phyloP scores from a whole-genome alignment of 2,797 vertebrate genomes.

The Epinephelus awoara region DNA sequence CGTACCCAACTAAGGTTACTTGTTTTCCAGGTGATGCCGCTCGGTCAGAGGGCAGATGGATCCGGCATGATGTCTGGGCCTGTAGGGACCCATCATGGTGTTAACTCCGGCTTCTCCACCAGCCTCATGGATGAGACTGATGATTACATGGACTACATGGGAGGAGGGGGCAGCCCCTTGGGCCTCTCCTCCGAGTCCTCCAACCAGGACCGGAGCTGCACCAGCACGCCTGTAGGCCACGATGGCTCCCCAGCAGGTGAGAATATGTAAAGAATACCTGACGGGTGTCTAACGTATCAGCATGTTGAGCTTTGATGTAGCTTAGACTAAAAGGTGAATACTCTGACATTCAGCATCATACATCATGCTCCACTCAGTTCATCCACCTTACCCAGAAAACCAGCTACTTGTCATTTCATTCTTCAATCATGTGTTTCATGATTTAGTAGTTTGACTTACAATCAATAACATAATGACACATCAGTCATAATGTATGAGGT shows the following conservation, averaged over 20 bases:
- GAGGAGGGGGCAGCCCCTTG: conserved; percentile 91
- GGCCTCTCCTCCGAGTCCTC: conserved; percentile 97
- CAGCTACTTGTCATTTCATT: conserved; percentile 54
- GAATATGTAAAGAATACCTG: conserved; percentile 5
- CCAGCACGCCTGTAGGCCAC: conserved; percentile 97
- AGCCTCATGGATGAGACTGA: conserved; percentile 92
- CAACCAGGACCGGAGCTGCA: conserved; percentile 97
- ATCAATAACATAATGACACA: conserved; percentile 57
- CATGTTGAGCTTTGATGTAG: conserved; percentile 16
- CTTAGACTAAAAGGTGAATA: background rate
- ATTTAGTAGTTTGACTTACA: conserved; percentile 47
- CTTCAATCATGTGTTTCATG: conserved; percentile 50
- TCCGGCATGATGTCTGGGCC: conserved; percentile 83
- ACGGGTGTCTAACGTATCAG: background rate
- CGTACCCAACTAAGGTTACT: no score
- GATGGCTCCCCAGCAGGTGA: conserved; percentile 96
- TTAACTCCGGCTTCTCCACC: conserved; percentile 79
- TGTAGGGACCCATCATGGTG: conserved; percentile 57
- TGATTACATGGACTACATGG: conserved; percentile 96
- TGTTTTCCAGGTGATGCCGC: conserved; percentile 82
- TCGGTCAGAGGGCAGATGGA: conserved; percentile 80
- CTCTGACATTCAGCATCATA: conserved; percentile 15
- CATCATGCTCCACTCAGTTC: conserved; percentile 18
- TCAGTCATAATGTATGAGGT: conserved; percentile 54
- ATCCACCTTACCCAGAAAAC: conserved; percentile 21